Percentiles rank a stretch among this genome's conserved stretches.
Conservation (phyloP, 2,888 invertebrate genomes). For the Antitype chi region DNA sequence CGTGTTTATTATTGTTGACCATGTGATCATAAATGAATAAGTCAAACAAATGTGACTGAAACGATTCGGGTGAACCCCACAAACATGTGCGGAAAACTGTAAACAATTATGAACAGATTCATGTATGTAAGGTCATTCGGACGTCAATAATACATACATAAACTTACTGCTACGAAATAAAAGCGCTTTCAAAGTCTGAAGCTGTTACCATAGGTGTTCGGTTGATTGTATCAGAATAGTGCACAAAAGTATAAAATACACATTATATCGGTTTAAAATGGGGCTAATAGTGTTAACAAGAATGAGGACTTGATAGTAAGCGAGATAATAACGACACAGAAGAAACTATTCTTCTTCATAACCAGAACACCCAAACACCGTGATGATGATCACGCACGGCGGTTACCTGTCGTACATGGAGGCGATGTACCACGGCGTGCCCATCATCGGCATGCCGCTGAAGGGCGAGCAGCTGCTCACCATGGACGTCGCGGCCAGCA, state of each 20-base stretch:
- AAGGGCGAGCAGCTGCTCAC: conserved; percentile 75
- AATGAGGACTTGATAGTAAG: background rate
- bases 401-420: conserved; percentile 73
- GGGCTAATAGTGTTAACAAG: background rate
- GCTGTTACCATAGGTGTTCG: background rate
- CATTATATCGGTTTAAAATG: background rate
- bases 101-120: background rate
- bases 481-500: conserved; percentile 64
- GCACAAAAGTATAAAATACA: background rate
- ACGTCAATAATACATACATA: no score
- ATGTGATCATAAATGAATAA: conserved; percentile 16
- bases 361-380: conserved; percentile 76
- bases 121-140: background rate
- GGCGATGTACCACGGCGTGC: conserved; percentile 77
- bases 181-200: background rate
- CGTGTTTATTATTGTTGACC: conserved; percentile 12
- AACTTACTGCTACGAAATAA: background rate
- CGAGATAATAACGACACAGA: background rate
- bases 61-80: background rate
- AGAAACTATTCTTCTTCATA: background rate
- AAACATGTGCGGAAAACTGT: conserved; percentile 9
- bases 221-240: no score
- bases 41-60: conserved; percentile 16
- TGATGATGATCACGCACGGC: conserved; percentile 75
- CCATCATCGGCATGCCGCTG: conserved; percentile 75